A percentile compares a stretch with the other conserved stretches of the same genome.
Conservation (phyloP, 1,140 invertebrate species). For the Patella vulgata region DNA sequence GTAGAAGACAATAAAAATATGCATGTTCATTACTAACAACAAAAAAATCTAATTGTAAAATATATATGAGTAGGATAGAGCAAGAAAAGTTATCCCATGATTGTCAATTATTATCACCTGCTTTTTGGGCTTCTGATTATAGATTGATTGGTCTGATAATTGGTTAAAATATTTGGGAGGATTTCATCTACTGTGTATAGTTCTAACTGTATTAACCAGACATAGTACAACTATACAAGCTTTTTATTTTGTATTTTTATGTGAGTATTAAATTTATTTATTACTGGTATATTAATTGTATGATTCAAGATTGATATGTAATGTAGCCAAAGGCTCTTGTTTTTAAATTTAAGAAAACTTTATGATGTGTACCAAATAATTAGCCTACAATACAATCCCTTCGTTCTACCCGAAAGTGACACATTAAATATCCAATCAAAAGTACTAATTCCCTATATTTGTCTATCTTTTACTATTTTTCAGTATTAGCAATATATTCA, state of each 20-base stretch:
- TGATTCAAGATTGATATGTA: not conserved
- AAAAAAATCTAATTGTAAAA: too few relatives aligned
- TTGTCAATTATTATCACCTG: too few relatives aligned
- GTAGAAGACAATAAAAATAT: too few relatives aligned
- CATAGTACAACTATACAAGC: conserved; percentile 23
- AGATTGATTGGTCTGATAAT: conserved; percentile 47
- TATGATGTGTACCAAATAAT: not conserved
- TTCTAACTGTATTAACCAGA: conserved; percentile 26
- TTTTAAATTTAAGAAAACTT: not conserved
- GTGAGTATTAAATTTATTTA: too few relatives aligned
- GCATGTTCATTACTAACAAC: too few relatives aligned
- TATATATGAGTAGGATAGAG: too few relatives aligned
- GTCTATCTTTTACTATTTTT: too few relatives aligned
- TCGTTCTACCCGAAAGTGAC: not conserved
- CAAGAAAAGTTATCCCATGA: too few relatives aligned
- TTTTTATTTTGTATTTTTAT: conserved; percentile 31
- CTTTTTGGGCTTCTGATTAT: conserved; percentile 12
- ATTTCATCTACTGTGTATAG: conserved; percentile 34
- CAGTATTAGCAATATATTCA: conserved; percentile 33
- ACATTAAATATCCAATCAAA: not conserved
- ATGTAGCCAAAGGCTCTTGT: not conserved
- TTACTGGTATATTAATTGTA: too few relatives aligned
- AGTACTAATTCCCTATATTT: too few relatives aligned
- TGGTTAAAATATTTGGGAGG: conserved; percentile 37
- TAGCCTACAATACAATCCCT: not conserved